Evolutionary conservation across 2,113 vertebrate species (phyloP), one percentile per base, ranked within the genome.

Genomic region (Phocoena sinus): DNA sequence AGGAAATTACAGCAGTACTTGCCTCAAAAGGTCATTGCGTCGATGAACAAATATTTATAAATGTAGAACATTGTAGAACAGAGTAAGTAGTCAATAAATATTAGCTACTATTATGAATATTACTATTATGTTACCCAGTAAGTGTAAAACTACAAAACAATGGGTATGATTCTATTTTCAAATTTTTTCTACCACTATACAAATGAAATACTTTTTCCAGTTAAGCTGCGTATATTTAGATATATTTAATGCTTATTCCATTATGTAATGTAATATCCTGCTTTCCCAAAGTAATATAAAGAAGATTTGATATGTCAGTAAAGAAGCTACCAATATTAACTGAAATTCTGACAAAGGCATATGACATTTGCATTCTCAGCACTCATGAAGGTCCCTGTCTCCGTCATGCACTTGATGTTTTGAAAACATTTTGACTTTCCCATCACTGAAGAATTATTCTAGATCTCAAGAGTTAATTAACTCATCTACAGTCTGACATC

Each of bases 401-500:
- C 70, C 1, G 68, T 68, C 56, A 82, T 25, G 44, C 3, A 17
- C 63, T 88, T 63, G 77, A 71, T 93, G 85, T 65, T 97, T 93
- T 79, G 94, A 87, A 98, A 96, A 70, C 73, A 91, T 87, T 93
- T 92, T 65, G 74, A 17, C 77, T 96, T 93, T 97, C 73, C 88
- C 17, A 76, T 91, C 70, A 96, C 33, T 41, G 95, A 98, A 93
- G 79, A 33, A 90, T 86, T 68, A 96, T 93, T 96, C 77, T 76
- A 91, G 70, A 56, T 96, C 65, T 98, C 28, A 89, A 92, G 81
- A 81, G 90, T 97, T 96, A 96, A 97, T 96, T 74, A 95, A 86
- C 53, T 76, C 63, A 41, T 91, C 89, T 93, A 36, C 74, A 56
- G 4, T 93, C 33, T 90, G 74, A 8, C 91, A 77, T 94, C 26